Evolutionary conservation across 2,888 invertebrate genomes (phyloP), one percentile per base, ranked within the genome.

Genomic region (Tenthredo scrophulariae): DNA sequence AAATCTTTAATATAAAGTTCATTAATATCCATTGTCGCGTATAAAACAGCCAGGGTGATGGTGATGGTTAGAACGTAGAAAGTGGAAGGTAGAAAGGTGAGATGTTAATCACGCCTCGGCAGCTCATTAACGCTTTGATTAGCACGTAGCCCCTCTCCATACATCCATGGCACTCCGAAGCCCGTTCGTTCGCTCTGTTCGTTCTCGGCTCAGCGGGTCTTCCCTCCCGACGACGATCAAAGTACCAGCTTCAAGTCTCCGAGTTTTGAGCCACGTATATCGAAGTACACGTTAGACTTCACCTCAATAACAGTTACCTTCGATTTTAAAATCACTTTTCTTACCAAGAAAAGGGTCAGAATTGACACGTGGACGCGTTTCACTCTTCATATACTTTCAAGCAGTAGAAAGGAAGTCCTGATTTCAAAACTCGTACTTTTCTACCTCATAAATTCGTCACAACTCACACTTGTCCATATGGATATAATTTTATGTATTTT

Each of bases 51-150:
- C 58, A 40, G 84, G 85, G 43, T 85, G 84, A 84, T 26, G 33
- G 85, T 26, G 58, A 29, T 43, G 62, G 84, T 75, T 77, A 85
- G 87, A 85, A 86, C 86, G 85, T 86, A 87, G 86, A 88, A 88
- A 89, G 70, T 82, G 86, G 87, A 85, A 85, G 86, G 86, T 86
- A 87, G 86, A 88, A 88, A 89, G 87, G 88, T 88, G 87, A 86
- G 88, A 90, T 88, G 88, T 89, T 91, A 90, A 90, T 90, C 88
- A 89, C 88, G 87, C 85, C 88, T 90, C 88, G 89, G 90, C 88
- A 89, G 89, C 88, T 90, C 89, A 89, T 91, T 91, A 91, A 89
- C 89, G 90, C 88, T 91, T 90, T 90, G 90, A 91, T 91, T 90
- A 90, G 88, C 87, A 86, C 87, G 88, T 87, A 87, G 87, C 88